phyloP scores from a whole-genome alignment of 2,888 invertebrate genomes.

The Anticlea derivata region DNA sequence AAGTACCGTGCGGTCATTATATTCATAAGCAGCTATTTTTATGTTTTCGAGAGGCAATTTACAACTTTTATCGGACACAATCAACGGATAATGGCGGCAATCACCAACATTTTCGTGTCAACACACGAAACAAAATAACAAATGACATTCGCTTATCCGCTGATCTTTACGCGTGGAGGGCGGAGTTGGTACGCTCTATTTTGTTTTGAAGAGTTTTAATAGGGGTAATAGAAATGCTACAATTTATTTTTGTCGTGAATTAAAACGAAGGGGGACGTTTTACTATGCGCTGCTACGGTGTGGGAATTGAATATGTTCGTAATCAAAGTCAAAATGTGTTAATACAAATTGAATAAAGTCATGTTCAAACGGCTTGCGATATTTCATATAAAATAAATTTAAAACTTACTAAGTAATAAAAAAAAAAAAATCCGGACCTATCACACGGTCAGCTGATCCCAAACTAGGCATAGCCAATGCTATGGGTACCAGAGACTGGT shows the following conservation, averaged over 20 bases:
- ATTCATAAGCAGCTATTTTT: slow-evolving; percentile 41
- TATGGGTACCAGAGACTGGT: too few species aligned
- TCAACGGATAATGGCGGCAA: slow-evolving; percentile 62
- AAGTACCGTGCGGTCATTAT: slow-evolving; percentile 22
- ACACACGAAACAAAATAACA: slow-evolving; percentile 63
- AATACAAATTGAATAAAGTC: too few species aligned
- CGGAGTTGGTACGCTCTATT: slow-evolving; percentile 28
- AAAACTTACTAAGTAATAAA: too few species aligned
- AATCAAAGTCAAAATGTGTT: too few species aligned
- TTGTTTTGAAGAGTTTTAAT: slow-evolving; percentile 33
- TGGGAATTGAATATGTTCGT: too few species aligned
- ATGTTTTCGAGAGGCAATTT: slow-evolving; percentile 43
- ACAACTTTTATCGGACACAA: slow-evolving; percentile 58
- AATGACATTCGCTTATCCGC: slow-evolving; percentile 68
- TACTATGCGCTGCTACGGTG: background rate
- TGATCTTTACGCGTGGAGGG: slow-evolving; percentile 59
- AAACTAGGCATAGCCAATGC: too few species aligned
- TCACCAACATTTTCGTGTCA: slow-evolving; percentile 74
- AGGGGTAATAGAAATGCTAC: slow-evolving; percentile 31
- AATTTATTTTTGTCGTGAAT: slow-evolving; percentile 14
- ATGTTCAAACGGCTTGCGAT: too few species aligned
- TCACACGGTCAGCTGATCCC: too few species aligned
- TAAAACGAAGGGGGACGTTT: slow-evolving; percentile 12
- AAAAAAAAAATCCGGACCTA: too few species aligned
- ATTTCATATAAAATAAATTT: too few species aligned